Conservation (phyloP, 2,888 invertebrate species). For the Aphidius colemani region DNA sequence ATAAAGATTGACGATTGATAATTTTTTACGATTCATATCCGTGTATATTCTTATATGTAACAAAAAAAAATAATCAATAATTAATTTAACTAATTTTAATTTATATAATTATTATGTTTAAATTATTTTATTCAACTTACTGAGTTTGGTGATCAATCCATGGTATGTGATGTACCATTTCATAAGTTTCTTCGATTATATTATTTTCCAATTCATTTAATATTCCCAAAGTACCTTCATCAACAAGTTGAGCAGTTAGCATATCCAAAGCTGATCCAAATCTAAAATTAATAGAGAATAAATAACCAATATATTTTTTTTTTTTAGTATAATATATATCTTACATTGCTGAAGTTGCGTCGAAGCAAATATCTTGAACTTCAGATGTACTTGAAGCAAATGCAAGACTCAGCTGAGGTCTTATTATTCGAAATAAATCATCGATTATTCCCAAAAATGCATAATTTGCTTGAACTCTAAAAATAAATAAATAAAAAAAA, state of each 20-base stretch:
- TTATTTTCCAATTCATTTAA: slow-evolving; percentile 29
- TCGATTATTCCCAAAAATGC: slow-evolving; percentile 36
- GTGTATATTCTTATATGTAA: slow-evolving; percentile 28
- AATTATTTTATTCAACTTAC: slow-evolving; percentile 18
- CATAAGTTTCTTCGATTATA: slow-evolving; percentile 24
- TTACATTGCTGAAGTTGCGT: slow-evolving; percentile 33
- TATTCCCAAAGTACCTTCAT: slow-evolving; percentile 22
- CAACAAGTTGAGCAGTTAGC: slow-evolving; percentile 30
- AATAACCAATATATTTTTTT: background rate
- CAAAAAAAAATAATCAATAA: background rate
- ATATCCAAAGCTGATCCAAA: slow-evolving; percentile 34
- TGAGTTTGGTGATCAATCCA: slow-evolving; percentile 37
- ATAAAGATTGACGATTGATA: slow-evolving; percentile 31
- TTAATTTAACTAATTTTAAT: background rate
- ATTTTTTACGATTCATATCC: slow-evolving; percentile 29
- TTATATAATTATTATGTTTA: background rate
- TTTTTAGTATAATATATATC: slow-evolving; percentile 2
- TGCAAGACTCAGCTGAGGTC: slow-evolving; percentile 34
- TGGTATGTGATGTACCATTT: slow-evolving; percentile 29
- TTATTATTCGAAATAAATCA: slow-evolving; percentile 32
- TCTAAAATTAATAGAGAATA: slow-evolving; percentile 23
- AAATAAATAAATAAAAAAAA: background rate
- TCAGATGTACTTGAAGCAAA: slow-evolving; percentile 27
- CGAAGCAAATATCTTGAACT: slow-evolving; percentile 34
- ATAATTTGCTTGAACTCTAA: slow-evolving; percentile 36